These are phyloP conservation scores for Hestina assimilis DNA, from an alignment of 1,140 invertebrate genomes.

Conservation along the genomic window DNA sequence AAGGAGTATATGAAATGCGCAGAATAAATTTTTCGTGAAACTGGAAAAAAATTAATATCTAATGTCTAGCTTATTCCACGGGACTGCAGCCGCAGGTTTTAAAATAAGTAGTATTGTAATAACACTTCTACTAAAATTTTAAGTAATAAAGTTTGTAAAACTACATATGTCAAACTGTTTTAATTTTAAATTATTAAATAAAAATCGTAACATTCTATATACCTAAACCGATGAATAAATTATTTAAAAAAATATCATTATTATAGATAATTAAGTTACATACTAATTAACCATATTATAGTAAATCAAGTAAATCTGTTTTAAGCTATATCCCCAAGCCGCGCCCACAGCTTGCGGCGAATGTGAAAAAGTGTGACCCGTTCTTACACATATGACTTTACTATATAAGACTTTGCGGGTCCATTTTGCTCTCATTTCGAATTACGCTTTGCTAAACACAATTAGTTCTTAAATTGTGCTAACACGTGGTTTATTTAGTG, in stretches of 20 bases:
- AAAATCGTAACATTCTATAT: no score
- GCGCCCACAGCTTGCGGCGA: conserved; percentile 68
- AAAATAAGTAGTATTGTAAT: no score
- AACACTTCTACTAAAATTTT: no score
- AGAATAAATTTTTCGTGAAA: no score
- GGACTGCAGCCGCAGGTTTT: no score
- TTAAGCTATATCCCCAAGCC: conserved; percentile 32
- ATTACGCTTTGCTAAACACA: conserved; percentile 70
- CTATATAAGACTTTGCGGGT: conserved; percentile 74
- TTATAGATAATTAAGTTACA: neutral
- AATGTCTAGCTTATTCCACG: no score
- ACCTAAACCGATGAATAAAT: no score
- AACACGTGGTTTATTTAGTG: conserved; percentile 20
- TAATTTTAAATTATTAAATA: no score
- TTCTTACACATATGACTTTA: conserved; percentile 76
- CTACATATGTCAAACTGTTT: no score
- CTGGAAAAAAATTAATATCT: no score
- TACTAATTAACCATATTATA: neutral
- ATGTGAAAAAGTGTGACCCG: conserved; percentile 75
- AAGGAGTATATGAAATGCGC: no score
- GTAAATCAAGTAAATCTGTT: neutral
- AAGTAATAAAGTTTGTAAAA: no score
- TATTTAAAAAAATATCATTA: neutral
- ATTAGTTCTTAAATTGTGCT: conserved; percentile 39
- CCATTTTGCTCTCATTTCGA: conserved; percentile 75